phyloP scores from a whole-genome alignment of 2,113 vertebrate species.

The Eretmochelys imbricata region DNA sequence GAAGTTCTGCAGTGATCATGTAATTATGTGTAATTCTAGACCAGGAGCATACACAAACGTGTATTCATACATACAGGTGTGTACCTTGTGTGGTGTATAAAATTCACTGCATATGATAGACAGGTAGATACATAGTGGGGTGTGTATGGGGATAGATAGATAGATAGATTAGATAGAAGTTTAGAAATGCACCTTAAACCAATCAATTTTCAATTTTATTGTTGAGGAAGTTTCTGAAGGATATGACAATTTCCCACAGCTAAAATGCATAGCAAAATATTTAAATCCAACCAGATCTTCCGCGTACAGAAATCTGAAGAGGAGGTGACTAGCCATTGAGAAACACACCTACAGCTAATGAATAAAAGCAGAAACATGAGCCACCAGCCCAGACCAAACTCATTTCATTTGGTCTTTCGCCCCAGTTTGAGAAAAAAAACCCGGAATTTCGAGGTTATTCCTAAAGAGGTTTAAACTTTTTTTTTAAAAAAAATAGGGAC shows the following conservation, averaged over 20 bases:
- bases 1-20: conserved; percentile 19
- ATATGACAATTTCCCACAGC: neutral
- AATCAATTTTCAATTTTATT: neutral
- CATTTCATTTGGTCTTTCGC: neutral
- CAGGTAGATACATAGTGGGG: neutral
- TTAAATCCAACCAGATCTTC: neutral
- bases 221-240: too few relatives aligned
- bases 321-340: conserved; percentile 25
- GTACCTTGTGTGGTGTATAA: neutral
- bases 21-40: conserved; percentile 18
- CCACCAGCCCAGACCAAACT: rapidly evolving
- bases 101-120: neutral
- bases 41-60: neutral
- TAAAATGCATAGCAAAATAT: rapidly evolving
- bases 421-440: neutral
- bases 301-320: neutral
- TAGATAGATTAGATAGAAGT: neutral
- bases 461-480: rapidly evolving
- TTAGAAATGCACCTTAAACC: neutral
- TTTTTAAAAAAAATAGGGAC: neutral
- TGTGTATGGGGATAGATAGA: neutral
- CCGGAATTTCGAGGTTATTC: rapidly evolving
- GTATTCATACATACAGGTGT: neutral
- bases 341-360: neutral
- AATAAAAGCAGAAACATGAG: neutral